Evolutionary conservation across 2,797 vertebrate species (phyloP), one percentile per base, ranked within the genome.

Genomic region (Sus cebifrons): DNA sequence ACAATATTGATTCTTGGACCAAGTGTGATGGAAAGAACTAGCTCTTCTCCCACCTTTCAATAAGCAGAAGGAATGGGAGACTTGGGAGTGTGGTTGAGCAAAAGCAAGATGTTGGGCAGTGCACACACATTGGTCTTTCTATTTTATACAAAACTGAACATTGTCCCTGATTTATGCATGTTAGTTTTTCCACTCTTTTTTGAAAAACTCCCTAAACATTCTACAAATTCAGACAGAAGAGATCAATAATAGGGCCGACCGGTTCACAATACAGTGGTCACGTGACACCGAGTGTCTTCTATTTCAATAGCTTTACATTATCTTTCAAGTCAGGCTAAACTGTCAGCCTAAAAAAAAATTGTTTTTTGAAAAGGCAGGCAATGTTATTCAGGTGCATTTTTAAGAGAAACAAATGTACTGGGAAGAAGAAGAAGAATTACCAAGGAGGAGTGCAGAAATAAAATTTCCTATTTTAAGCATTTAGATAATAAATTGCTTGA

Each of bases 11-110:
- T 83, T 95, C 87, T 89, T 89, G 95, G 88, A 67, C 3, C 74
- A 96, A 29, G 11, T 49, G 8, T 27, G 89, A 97, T 82, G 32
- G 92, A 96, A 97, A 91, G n/a, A 97, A 97, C 86, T 11, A 56
- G 0, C 5, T 2, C 23, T 71, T 62, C 96, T 94, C 82, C 73
- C 21, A 64, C 29, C 65, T 93, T 82, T 86, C 52, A 27, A 73
- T 93, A 88, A 68, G 32, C 32, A 32, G 16, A 74, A 90, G 20
- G 56, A 2, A 40, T 4, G 29, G n/a, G 81, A 40, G 52, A 15
- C 29, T 73, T 70, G 79, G 23, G 12, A 91, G 6, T 67, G 7
- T 29, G 18, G 0, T 13, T 81, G 17, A 16, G 23, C 27, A 82
- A 73, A 40, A 29, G 62, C 36, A 71, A 40, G 68, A 75, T 27